Evolutionary conservation across 2,797 vertebrate genomes (phyloP), one percentile per base, ranked within the genome.

Genomic region (Acanthopagrus latus): DNA sequence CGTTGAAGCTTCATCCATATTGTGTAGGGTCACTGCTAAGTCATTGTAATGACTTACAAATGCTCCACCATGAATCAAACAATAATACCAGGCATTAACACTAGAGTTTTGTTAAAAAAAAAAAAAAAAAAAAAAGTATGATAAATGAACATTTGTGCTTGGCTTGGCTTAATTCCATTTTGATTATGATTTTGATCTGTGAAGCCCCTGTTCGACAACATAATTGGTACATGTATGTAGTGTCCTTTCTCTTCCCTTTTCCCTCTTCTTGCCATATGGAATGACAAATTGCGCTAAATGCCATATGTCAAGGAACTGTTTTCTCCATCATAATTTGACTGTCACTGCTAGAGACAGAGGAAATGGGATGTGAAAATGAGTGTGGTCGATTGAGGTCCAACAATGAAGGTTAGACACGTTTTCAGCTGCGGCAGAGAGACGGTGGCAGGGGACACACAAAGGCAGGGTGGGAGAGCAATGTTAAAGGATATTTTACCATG

Each of bases 331-430:
- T 93, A 86, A 91, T 92, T 92, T 92, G 90, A 93, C 90, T 88
- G 88, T 91, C 87, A 92, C 82, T 76, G 76, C 86, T 64, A 56
- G 88, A 89, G 90, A 91, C 91, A 76, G 90, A 91, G 90, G 90
- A 90, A 93, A 93, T 92, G 90, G 88, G 86, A 93, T 91, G 93
- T 93, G 92, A 94, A 93, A 94, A 91, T 89, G 90, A 93, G 70
- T 68, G 88, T 88, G 86, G 85, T 90, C 87, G 65, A 91, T 88
- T 87, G 87, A 90, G 65, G 82, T 89, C 85, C 87, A 68, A 82
- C 81, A 87, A 86, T 86, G 81, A 91, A 87, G 85, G 92, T 91
- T 91, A 88, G 80, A 55, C 84, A 83, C 83, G 76, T 87, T 83
- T 88, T 89, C 80, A 82, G 89, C 88, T 69, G 71, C 4, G 57